These are phyloP conservation scores for Papilio demoleus DNA, from an alignment of 2,888 invertebrate species.

Conservation along the genomic window DNA sequence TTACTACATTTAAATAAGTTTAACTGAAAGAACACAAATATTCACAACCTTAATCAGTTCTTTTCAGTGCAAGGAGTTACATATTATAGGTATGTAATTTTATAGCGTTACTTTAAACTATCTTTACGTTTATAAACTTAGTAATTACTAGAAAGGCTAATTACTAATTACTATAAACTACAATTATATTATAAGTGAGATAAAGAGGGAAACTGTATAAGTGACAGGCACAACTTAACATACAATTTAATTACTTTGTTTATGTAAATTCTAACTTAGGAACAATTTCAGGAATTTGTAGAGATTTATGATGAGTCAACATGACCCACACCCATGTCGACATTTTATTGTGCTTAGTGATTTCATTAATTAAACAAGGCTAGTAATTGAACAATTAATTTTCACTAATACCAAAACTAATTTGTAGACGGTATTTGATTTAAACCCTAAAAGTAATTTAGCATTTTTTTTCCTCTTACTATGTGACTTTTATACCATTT, in stretches of 20 bases:
- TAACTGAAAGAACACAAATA: neutral
- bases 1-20: neutral
- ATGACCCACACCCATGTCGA: neutral
- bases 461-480: neutral
- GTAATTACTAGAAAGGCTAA: neutral
- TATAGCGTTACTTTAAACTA: neutral
- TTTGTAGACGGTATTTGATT: too few relatives aligned
- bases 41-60: neutral
- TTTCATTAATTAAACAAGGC: slow-evolving; percentile 7
- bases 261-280: neutral
- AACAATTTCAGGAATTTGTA: neutral
- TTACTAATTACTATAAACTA: neutral
- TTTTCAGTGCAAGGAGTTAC: neutral
- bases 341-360: slow-evolving; percentile 4
- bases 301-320: neutral
- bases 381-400: neutral
- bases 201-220: slow-evolving; percentile 8
- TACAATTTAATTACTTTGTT: slow-evolving; percentile 11
- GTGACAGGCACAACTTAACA: neutral
- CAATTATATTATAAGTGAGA: slow-evolving; percentile 1
- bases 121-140: neutral
- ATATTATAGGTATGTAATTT: neutral
- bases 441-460: too few relatives aligned
- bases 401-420: neutral
- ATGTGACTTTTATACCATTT: too few relatives aligned